These are phyloP conservation scores for Furcifer pardalis DNA, from an alignment of 2,797 vertebrate species.

Conservation along the genomic window DNA sequence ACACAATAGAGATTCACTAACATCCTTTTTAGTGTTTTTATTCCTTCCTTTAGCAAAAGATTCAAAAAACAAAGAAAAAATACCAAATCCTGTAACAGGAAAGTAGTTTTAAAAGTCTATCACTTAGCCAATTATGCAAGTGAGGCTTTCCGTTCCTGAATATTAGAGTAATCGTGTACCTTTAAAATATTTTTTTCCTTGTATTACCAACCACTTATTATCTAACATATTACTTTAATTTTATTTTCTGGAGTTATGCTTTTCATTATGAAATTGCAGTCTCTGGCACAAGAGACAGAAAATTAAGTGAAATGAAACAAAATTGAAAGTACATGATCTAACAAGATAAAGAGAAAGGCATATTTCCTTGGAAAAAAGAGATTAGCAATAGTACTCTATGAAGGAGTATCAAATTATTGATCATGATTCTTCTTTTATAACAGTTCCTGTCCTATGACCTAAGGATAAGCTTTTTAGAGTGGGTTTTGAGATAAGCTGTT, in stretches of 20 bases:
- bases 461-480: no score
- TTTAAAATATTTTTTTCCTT: constrained; percentile 16
- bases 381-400: no score
- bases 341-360: background rate
- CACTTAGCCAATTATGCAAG: background rate
- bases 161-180: background rate
- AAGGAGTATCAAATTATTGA: no score
- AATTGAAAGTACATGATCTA: no score
- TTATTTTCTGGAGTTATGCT: constrained; percentile 35
- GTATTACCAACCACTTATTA: background rate
- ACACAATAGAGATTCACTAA: background rate
- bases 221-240: constrained; percentile 1
- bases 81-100: background rate
- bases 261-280: constrained; percentile 23
- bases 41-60: background rate
- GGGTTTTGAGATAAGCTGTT: no score
- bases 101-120: background rate
- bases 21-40: background rate
- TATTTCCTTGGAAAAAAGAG: no score
- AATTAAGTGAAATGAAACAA: constrained; percentile 24
- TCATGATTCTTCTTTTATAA: no score
- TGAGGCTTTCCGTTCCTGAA: constrained; percentile 18
- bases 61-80: constrained; percentile 7
- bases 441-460: no score
- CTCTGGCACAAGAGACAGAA: constrained; percentile 27